A percentile compares a stretch with the other conserved stretches of the same genome.
Evolutionary conservation across 2,113 vertebrate genomes (phyloP).

Genomic region (Chaetura pelagica): DNA sequence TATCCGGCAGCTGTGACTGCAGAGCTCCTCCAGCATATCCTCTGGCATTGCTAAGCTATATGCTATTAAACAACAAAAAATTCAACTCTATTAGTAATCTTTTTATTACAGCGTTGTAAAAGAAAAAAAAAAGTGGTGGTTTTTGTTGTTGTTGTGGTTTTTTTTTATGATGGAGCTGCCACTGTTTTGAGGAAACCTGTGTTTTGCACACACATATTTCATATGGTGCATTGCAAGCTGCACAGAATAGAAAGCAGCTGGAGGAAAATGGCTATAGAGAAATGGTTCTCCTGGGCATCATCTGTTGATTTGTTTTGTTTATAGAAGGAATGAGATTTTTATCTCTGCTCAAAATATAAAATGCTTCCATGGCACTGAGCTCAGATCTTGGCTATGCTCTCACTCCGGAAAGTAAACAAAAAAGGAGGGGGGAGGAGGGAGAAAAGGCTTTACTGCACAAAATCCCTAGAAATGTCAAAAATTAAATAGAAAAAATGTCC

Average conservation of each 20-base stretch:
- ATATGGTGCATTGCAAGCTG: slow-evolving; percentile 46
- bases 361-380: slow-evolving; percentile 60
- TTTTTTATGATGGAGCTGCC: neutral
- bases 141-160: neutral
- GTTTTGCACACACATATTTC: slow-evolving; percentile 43
- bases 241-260: slow-evolving; percentile 69
- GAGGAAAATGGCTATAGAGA: slow-evolving; percentile 70
- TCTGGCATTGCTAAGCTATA: neutral
- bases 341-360: slow-evolving; percentile 71
- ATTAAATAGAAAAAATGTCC: neutral
- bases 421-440: neutral
- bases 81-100: slow-evolving; percentile 1
- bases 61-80: neutral
- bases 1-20: neutral
- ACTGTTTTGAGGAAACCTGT: slow-evolving; percentile 36
- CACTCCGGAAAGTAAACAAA: slow-evolving; percentile 24
- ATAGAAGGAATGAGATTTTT: slow-evolving; percentile 72
- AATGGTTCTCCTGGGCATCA: slow-evolving; percentile 72
- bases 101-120: slow-evolving; percentile 4
- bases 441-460: neutral
- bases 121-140: neutral
- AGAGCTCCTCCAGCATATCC: neutral
- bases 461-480: slow-evolving; percentile 15
- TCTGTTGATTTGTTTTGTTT: slow-evolving; percentile 76
- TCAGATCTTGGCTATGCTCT: slow-evolving; percentile 35